Conservation (phyloP, 30 jellyfish, hydroid and myxozoan species). For the Morbakka virulenta region DNA sequence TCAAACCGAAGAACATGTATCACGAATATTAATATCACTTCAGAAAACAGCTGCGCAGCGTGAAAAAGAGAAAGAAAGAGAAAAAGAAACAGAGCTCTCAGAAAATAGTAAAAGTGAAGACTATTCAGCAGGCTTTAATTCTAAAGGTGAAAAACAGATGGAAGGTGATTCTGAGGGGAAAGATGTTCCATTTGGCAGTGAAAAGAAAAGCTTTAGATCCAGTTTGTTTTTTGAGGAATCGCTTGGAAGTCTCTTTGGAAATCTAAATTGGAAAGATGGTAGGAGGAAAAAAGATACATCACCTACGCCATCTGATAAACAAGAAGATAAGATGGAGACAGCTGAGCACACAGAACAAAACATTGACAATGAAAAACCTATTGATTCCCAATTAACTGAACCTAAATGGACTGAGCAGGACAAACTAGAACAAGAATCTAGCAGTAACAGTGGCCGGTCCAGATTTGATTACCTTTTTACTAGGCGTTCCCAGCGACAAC, state of each 20-base stretch:
- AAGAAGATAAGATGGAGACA: background rate
- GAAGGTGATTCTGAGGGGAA: no score
- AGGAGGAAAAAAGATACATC: background rate
- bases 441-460: background rate
- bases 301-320: background rate
- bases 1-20: background rate
- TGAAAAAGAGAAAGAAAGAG: background rate
- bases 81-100: background rate
- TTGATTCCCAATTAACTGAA: background rate
- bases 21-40: background rate
- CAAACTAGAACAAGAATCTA: background rate
- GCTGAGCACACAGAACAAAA: no score
- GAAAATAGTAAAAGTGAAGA: background rate
- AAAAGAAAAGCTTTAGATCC: background rate
- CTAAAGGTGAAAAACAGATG: background rate
- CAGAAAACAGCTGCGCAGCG: background rate
- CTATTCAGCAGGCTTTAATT: background rate
- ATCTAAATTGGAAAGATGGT: background rate
- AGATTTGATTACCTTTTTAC: no score
- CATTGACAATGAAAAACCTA: background rate
- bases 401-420: background rate
- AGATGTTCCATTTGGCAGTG: background rate
- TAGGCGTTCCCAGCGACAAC: background rate
- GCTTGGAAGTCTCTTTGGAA: background rate
- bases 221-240: background rate